phyloP scores from a whole-genome alignment of 1,140 invertebrate genomes.

The Drosophila ohnishii region DNA sequence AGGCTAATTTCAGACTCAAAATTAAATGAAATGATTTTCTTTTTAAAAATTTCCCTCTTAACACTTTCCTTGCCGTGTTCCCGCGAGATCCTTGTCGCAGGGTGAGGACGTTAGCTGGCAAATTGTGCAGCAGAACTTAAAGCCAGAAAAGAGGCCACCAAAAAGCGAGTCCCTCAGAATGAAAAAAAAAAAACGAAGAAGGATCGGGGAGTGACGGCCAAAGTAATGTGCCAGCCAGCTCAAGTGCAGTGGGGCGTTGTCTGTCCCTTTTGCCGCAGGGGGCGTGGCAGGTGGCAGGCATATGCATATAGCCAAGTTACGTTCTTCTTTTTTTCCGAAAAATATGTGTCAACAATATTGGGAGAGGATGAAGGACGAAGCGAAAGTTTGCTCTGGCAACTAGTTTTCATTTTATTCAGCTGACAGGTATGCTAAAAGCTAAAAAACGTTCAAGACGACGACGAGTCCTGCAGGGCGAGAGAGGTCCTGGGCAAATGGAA shows the following conservation, averaged over 20 bases:
- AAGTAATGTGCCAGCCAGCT: constrained; percentile 62
- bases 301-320: constrained; percentile 50
- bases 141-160: constrained; percentile 62
- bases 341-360: constrained; percentile 80
- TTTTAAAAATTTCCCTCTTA: too few relatives aligned
- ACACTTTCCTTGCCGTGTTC: neutral
- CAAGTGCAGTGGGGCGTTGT: constrained; percentile 57
- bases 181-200: constrained; percentile 1
- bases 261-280: constrained; percentile 32
- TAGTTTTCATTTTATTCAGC: constrained; percentile 80
- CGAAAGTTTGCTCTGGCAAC: constrained; percentile 74
- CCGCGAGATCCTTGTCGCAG: constrained; percentile 2
- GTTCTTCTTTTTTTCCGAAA: constrained; percentile 32
- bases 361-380: constrained; percentile 44
- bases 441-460: constrained; percentile 55
- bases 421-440: constrained; percentile 81
- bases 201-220: constrained; percentile 54
- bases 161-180: constrained; percentile 22
- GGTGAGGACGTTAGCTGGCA: constrained; percentile 42
- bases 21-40: too few relatives aligned
- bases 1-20: neutral
- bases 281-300: constrained; percentile 57
- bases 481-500: constrained; percentile 1
- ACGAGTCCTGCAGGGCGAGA: constrained; percentile 10
- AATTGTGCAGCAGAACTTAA: constrained; percentile 72